Base-by-base conservation (phyloP, 2,797 vertebrate species). In the Aphelocoma californica region DNA sequence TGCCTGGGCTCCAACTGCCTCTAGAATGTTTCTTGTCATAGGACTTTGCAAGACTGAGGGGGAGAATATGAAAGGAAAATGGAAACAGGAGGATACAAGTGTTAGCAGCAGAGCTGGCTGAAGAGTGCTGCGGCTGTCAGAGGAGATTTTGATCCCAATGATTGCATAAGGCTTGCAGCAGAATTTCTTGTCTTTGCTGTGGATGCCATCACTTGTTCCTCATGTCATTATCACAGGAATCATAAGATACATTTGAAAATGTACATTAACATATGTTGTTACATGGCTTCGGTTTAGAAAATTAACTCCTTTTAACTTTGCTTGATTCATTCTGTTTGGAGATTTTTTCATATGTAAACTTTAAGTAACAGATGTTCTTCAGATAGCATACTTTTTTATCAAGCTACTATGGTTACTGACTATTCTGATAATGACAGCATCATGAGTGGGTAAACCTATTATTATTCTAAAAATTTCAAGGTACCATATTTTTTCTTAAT, bases 91-190 rank as follows among this genome's bases (percentile, higher is more conserved):
- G 16, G 23, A 36, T 23, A 29, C 2, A 34, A 50, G 17, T 47
- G 9, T 40, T 38, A 21, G 25, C 1, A 6, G 36, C 31, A 72
- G 40, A 62, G 34, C 10, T 82, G 72, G 15, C 21, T 78, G 50
- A 75, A 11, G 21, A 32, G 31, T 32, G 11, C 13, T 14, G 21
- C 21, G 29, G 12, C 15, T 0, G 0, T 25, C n/a, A 19, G 1
- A 29, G 40, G 64, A 75, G 56, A 54, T 18, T 29, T 85, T 25
- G 50, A 45, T n/a, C 28, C 47, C 42, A 25, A 11, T 1, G 16
- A 14, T 50, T 48, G 12, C 10, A 12, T 7, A 65, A 86, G 21
- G 7, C 10, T 89, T 40, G 36, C 65, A 70, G 31, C 3, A 85
- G 56, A 45, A 89, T 56, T 77, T 67, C 11, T 64, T 31, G 24